Percentiles rank a stretch among this genome's conserved stretches.
Conservation (phyloP, 1,140 invertebrate species). For the Halictus rubicundus region DNA sequence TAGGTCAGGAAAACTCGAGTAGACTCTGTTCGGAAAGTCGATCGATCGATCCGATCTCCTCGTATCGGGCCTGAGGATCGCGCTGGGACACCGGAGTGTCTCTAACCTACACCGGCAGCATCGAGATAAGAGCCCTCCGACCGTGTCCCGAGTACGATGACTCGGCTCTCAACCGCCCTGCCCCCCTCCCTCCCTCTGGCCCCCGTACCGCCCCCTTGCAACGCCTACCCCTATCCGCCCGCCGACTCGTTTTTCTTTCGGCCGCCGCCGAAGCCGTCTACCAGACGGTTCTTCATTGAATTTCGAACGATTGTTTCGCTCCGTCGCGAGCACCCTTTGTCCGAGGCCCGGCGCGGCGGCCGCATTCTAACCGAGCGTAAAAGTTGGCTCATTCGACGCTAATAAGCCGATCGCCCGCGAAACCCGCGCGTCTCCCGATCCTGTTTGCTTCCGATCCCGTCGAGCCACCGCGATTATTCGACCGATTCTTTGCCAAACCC, state of each 20-base stretch:
- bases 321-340: background rate
- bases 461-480: no score
- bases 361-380: no score
- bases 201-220: background rate
- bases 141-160: conserved; percentile 33
- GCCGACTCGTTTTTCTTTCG: conserved; percentile 36
- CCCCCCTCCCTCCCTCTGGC: background rate
- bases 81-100: conserved; percentile 15
- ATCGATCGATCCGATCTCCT: conserved; percentile 73
- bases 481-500: no score
- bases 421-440: no score
- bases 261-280: background rate
- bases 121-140: conserved; percentile 28
- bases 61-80: conserved; percentile 14
- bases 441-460: no score
- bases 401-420: background rate
- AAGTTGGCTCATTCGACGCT: background rate
- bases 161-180: conserved; percentile 8
- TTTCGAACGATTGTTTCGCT: conserved; percentile 6
- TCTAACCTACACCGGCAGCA: conserved; percentile 31
- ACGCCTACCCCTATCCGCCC: no score
- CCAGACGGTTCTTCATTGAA: conserved; percentile 18
- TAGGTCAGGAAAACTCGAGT: conserved; percentile 76
- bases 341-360: background rate
- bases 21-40: conserved; percentile 68